These are phyloP conservation scores for Lasioglossum malachurum DNA, from an alignment of 2,888 invertebrate genomes.

Conservation along the genomic window DNA sequence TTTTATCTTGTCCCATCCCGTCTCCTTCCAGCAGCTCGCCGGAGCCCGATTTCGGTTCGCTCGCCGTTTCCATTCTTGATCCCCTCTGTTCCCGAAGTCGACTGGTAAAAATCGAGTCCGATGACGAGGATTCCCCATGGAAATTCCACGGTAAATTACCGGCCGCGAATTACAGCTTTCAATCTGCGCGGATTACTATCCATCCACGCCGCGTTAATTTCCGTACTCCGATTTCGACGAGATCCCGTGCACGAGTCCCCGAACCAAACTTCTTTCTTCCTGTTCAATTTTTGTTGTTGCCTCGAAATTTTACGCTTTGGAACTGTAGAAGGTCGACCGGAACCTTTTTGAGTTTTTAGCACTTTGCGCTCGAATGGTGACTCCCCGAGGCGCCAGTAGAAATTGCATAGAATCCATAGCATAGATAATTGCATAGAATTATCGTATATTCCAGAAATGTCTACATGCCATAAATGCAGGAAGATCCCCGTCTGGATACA, in stretches of 20 bases:
- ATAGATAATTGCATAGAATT: too few relatives aligned
- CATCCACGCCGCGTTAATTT: slow-evolving; percentile 14
- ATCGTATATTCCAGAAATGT: too few relatives aligned
- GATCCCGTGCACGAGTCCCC: neutral
- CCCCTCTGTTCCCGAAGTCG: slow-evolving; percentile 4
- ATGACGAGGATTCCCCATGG: slow-evolving; percentile 36
- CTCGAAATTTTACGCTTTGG: neutral
- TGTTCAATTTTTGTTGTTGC: neutral
- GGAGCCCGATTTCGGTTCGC: slow-evolving; percentile 19
- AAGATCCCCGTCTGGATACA: too few relatives aligned
- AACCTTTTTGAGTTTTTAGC: neutral
- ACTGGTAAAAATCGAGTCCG: slow-evolving; percentile 37
- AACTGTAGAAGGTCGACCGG: neutral
- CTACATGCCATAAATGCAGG: neutral
- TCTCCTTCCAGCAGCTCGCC: neutral
- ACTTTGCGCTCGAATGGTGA: too few relatives aligned
- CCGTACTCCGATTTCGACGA: slow-evolving; percentile 6
- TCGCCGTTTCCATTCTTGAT: slow-evolving; percentile 32
- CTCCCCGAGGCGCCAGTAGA: too few relatives aligned
- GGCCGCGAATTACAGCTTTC: slow-evolving; percentile 24
- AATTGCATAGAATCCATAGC: too few relatives aligned
- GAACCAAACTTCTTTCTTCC: neutral
- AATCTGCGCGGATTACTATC: slow-evolving; percentile 19
- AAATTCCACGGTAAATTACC: slow-evolving; percentile 38
- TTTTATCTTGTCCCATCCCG: slow-evolving; percentile 18